These are phyloP conservation scores for Electrona antarctica DNA, from an alignment of 2,113 vertebrate genomes.

Conservation along the genomic window DNA sequence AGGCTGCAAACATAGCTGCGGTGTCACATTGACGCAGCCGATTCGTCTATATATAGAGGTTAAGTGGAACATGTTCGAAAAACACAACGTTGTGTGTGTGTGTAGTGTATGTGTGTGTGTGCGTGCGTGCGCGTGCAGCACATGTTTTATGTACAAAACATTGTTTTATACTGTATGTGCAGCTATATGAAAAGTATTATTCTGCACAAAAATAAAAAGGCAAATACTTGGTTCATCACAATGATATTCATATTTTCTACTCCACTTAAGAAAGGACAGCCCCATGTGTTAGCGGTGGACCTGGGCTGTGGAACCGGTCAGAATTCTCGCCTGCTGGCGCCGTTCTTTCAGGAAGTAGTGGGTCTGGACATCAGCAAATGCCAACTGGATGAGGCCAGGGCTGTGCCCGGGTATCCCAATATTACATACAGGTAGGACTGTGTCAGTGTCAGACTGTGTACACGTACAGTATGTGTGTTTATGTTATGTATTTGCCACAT, in stretches of 20 bases:
- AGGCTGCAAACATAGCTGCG: too few relatives aligned
- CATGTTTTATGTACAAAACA: too few relatives aligned
- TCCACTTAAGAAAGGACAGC: conserved; percentile 64
- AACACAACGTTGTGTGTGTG: too few relatives aligned
- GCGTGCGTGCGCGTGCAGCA: too few relatives aligned
- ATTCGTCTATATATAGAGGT: too few relatives aligned
- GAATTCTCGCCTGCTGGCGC: conserved; percentile 62
- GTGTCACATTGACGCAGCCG: too few relatives aligned
- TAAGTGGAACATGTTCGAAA: too few relatives aligned
- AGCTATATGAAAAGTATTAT: too few relatives aligned
- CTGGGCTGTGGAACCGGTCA: conserved; percentile 80
- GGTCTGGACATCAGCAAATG: conserved; percentile 74
- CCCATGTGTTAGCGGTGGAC: conserved; percentile 74
- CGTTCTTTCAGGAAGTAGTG: conserved; percentile 73
- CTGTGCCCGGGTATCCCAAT: conserved; percentile 55
- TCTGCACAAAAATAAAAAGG: background rate
- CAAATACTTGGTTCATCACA: background rate
- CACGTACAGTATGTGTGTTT: background rate
- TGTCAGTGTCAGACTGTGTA: conserved; percentile 3
- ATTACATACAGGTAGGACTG: conserved; percentile 79
- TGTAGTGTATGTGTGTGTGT: too few relatives aligned
- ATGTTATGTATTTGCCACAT: background rate
- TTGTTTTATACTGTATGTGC: too few relatives aligned
- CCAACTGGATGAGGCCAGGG: conserved; percentile 72
- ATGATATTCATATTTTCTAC: background rate